phyloP scores from a whole-genome alignment of 2,888 invertebrate species.

The Buathra laborator region DNA sequence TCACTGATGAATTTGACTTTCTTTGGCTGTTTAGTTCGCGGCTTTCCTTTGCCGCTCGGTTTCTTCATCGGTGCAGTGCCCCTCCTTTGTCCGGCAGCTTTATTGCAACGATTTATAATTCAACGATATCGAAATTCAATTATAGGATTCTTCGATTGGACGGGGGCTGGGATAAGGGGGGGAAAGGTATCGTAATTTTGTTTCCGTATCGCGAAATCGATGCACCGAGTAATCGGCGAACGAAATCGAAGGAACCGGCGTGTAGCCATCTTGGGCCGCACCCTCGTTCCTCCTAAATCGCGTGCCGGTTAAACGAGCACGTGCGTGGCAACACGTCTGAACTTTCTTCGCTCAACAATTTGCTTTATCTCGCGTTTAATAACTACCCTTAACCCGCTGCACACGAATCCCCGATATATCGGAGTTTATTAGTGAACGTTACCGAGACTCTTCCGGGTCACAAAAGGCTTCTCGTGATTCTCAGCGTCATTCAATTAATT shows the following conservation, averaged over 20 bases:
- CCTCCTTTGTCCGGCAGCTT: constrained; percentile 80
- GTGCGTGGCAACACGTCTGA: constrained; percentile 62
- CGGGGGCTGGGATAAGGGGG: background rate
- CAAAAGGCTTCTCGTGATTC: background rate
- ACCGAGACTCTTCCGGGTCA: background rate
- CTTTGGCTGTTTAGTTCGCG: constrained; percentile 94
- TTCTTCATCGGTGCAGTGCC: constrained; percentile 92
- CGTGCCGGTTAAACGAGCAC: constrained; percentile 66
- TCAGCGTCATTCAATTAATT: constrained; percentile 6
- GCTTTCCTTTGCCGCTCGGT: constrained; percentile 91
- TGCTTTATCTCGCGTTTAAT: background rate
- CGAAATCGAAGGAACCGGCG: constrained; percentile 68
- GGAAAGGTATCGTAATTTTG: background rate
- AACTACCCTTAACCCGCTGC: background rate
- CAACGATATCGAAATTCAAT: constrained; percentile 29
- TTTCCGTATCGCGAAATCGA: background rate
- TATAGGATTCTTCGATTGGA: background rate
- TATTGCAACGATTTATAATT: constrained; percentile 42
- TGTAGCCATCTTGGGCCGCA: constrained; percentile 84
- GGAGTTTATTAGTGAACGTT: background rate
- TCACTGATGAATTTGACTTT: constrained; percentile 97
- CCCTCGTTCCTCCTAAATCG: constrained; percentile 77
- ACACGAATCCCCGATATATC: background rate
- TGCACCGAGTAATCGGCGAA: constrained; percentile 86
- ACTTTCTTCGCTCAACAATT: background rate